A percentile compares a stretch with the other conserved stretches of the same genome.
phyloP scores from a whole-genome alignment of 2,797 vertebrate genomes.

The Enteromius radiatus region DNA sequence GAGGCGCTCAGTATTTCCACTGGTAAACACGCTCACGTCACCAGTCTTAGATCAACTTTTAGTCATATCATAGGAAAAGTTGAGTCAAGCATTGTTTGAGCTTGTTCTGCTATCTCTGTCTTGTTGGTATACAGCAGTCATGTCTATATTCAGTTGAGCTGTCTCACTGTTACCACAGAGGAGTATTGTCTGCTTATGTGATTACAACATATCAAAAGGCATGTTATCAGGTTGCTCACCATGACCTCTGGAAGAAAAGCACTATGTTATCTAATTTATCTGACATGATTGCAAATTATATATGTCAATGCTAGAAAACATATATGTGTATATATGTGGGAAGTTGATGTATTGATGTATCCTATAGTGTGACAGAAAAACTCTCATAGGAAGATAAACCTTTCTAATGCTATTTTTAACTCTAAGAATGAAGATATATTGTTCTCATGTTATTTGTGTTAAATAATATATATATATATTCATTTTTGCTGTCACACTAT shows the following conservation, averaged over 20 bases:
- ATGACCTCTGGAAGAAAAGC: not conserved
- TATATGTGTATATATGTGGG: no score
- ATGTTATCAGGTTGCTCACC: not conserved
- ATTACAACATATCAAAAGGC: constrained; percentile 15
- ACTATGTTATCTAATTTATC: not conserved
- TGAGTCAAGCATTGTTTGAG: constrained; percentile 45
- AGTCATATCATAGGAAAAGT: constrained; percentile 47
- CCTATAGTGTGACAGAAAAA: no score
- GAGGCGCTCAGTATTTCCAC: constrained; percentile 58
- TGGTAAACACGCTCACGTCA: constrained; percentile 55
- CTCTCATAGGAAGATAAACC: no score
- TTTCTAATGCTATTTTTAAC: no score
- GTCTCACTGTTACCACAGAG: not conserved
- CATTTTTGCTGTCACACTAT: no score
- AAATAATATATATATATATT: no score
- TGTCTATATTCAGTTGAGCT: constrained; percentile 23
- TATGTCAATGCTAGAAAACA: no score
- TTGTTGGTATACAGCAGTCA: constrained; percentile 42
- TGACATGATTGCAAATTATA: not conserved
- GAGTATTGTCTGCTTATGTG: constrained; percentile 7
- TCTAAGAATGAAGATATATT: no score
- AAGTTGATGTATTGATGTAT: no score
- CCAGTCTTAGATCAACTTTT: constrained; percentile 32
- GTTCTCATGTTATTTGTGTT: no score
- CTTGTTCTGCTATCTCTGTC: constrained; percentile 34